Conservation (phyloP, 2,888 invertebrate species). For the Yponomeuta cagnagella region DNA sequence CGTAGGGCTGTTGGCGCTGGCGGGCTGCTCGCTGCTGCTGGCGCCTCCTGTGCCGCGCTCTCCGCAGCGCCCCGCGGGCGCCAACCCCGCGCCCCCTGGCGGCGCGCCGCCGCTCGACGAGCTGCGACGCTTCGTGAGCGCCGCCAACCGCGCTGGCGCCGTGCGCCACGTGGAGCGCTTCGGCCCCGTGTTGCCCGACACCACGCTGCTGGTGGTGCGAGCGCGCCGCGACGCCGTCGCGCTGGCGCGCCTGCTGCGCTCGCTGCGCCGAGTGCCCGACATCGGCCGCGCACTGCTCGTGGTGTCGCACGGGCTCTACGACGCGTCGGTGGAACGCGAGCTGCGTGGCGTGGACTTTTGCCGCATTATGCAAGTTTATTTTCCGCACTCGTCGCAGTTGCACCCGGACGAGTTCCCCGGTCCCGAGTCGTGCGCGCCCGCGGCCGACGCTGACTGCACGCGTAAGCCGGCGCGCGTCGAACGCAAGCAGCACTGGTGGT, state of each 20-base stretch:
- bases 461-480: background rate
- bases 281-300: slow-evolving; percentile 2
- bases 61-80: slow-evolving; percentile 11
- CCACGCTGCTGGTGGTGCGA: no score
- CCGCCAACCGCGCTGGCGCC: no score
- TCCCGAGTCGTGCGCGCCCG: slow-evolving; percentile 10
- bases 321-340: slow-evolving; percentile 15
- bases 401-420: no score
- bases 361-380: no score
- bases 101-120: slow-evolving; percentile 16
- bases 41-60: slow-evolving; percentile 9
- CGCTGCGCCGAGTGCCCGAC: slow-evolving; percentile 19
- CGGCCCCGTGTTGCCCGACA: no score
- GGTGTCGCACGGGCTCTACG: slow-evolving; percentile 18
- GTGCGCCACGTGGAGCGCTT: no score
- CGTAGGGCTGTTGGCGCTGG: slow-evolving; percentile 3
- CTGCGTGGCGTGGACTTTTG: no score
- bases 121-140: no score
- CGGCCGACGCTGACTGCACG: slow-evolving; percentile 13
- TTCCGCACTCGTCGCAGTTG: no score
- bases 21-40: slow-evolving; percentile 17
- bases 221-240: slow-evolving; percentile 19
- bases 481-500: background rate
- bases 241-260: slow-evolving; percentile 19
- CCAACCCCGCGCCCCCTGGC: slow-evolving; percentile 23